Evolutionary conservation across 2,113 vertebrate species (phyloP).

Genomic region (Xiphias gladius): DNA sequence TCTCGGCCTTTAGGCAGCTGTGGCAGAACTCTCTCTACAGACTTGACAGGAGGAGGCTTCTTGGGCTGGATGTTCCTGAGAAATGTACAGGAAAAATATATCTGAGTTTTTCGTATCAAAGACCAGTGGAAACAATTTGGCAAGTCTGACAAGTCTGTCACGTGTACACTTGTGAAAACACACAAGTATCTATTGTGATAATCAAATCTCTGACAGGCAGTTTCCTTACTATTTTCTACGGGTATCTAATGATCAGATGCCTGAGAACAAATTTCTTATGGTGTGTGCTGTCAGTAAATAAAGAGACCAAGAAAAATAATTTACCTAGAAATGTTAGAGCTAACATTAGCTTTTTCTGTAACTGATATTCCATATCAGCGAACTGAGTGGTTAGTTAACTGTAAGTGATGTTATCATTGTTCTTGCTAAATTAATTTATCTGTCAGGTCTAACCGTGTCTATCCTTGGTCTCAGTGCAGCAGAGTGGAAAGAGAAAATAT

Average conservation of each 20-base stretch:
- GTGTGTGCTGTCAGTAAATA: no score
- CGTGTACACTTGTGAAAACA: not conserved
- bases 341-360: not conserved
- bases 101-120: not conserved
- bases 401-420: not conserved
- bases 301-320: not conserved
- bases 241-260: not conserved
- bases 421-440: not conserved
- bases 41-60: constrained; percentile 68
- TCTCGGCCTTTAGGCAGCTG: constrained; percentile 93
- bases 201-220: not conserved
- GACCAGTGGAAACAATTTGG: not conserved
- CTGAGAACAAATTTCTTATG: not conserved
- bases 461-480: not conserved
- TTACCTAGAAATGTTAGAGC: not conserved
- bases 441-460: not conserved
- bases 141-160: accelerated
- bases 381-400: not conserved
- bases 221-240: not conserved
- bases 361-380: not conserved
- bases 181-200: no score
- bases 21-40: constrained; percentile 85
- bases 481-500: not conserved
- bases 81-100: not conserved
- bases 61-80: constrained; percentile 95